These are phyloP conservation scores for Antennarius striatus DNA, from an alignment of 2,113 vertebrate genomes.

Conservation along the genomic window DNA sequence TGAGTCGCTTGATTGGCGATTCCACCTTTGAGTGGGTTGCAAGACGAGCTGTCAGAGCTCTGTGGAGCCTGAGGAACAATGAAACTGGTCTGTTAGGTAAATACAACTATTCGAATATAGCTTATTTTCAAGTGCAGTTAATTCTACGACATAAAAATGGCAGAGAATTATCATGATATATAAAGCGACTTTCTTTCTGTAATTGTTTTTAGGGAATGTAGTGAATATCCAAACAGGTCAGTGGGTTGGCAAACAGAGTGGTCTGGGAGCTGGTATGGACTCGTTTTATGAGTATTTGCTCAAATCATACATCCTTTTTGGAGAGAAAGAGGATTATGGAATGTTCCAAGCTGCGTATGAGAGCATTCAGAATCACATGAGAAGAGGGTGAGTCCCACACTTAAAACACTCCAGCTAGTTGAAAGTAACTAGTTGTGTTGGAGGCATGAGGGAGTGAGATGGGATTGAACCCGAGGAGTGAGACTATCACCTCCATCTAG, in stretches of 20 bases:
- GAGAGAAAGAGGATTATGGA: constrained; percentile 91
- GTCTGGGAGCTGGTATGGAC: constrained; percentile 93
- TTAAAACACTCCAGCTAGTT: neutral
- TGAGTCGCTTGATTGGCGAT: constrained; percentile 95
- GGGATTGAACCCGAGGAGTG: neutral
- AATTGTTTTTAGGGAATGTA: constrained; percentile 86
- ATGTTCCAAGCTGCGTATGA: constrained; percentile 93
- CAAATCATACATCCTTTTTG: constrained; percentile 98
- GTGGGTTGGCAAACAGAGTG: constrained; percentile 98
- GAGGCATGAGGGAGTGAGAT: neutral
- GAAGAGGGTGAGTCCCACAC: constrained; percentile 87
- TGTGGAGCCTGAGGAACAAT: constrained; percentile 94
- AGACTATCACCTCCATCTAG: neutral
- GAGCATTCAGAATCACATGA: constrained; percentile 93
- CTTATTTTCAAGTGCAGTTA: neutral
- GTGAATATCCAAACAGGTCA: constrained; percentile 98
- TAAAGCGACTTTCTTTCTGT: neutral
- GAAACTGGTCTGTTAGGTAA: constrained; percentile 91
- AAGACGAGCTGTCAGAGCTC: constrained; percentile 90
- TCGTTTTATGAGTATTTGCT: constrained; percentile 98
- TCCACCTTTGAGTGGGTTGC: constrained; percentile 98
- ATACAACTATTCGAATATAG: neutral
- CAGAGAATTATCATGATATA: neutral
- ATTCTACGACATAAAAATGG: neutral
- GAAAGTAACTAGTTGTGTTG: neutral